Conservation (phyloP, 2,797 vertebrate species). For the Gymnodraco acuticeps region DNA sequence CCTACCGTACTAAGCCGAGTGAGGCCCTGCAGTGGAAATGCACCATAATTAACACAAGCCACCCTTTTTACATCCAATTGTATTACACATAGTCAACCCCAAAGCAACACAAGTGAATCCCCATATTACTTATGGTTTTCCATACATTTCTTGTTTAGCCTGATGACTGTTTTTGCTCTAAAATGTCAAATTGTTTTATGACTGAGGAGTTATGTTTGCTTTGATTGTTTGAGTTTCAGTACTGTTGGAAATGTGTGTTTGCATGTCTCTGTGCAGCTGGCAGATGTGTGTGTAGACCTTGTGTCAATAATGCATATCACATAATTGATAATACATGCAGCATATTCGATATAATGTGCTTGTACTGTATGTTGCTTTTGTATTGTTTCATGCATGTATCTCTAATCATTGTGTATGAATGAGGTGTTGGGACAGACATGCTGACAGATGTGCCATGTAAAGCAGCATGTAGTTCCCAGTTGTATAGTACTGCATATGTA, state of each 20-base stretch:
- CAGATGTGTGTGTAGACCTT: not conserved
- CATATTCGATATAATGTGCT: slow-evolving; percentile 1
- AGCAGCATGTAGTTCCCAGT: not conserved
- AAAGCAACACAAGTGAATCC: not conserved
- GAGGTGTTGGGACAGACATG: not conserved
- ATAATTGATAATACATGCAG: slow-evolving; percentile 7
- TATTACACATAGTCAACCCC: not conserved
- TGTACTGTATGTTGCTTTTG: not conserved
- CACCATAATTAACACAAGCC: no score
- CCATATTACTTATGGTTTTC: not conserved
- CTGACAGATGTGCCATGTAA: not conserved
- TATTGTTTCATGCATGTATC: not conserved
- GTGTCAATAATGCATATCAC: not conserved
- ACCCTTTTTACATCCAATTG: not conserved
- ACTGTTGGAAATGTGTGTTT: not conserved
- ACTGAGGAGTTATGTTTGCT: not conserved
- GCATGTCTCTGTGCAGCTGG: not conserved
- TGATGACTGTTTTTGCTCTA: not conserved
- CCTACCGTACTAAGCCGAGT: no score
- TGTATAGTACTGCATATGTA: not conserved
- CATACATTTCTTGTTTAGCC: not conserved
- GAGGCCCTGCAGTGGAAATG: no score
- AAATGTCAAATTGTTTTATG: slow-evolving; percentile 4
- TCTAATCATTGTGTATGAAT: not conserved
- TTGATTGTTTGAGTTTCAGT: slow-evolving; percentile 7